A percentile compares a stretch with the other conserved stretches of the same genome.
phyloP scores from a whole-genome alignment of 1,140 invertebrate genomes.

The Dolichoris vasculosae region DNA sequence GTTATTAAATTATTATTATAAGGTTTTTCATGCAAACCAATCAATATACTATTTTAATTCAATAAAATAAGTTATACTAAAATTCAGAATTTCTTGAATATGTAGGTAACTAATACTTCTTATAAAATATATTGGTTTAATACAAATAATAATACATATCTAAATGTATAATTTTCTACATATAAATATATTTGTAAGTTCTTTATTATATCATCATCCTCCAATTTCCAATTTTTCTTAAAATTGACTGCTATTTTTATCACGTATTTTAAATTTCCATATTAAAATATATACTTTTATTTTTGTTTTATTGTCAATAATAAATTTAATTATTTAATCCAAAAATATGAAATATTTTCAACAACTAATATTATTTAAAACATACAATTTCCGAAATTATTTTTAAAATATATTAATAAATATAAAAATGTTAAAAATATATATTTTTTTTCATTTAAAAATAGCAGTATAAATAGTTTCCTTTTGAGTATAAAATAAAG shows the following conservation, averaged over 20 bases:
- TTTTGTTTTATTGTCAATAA: background rate
- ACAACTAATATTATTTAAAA: too few relatives aligned
- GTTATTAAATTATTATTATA: slow-evolving; percentile 1
- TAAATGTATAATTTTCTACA: background rate
- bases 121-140: background rate
- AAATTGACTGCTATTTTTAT: background rate
- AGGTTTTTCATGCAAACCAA: slow-evolving; percentile 28
- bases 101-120: background rate
- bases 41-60: background rate
- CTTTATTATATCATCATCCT: background rate
- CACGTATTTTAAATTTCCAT: background rate
- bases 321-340: too few relatives aligned
- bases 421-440: too few relatives aligned
- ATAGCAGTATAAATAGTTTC: too few relatives aligned
- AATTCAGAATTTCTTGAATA: too few relatives aligned
- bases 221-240: background rate
- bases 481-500: too few relatives aligned
- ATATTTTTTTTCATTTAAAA: too few relatives aligned
- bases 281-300: background rate
- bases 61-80: too few relatives aligned
- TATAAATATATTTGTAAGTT: background rate
- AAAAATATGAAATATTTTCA: too few relatives aligned
- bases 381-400: too few relatives aligned
- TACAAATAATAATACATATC: background rate
- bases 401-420: too few relatives aligned